Evolutionary conservation across 2,888 invertebrate genomes (phyloP), one percentile per base, ranked within the genome.

Genomic region (Temnothorax rugatulus): DNA sequence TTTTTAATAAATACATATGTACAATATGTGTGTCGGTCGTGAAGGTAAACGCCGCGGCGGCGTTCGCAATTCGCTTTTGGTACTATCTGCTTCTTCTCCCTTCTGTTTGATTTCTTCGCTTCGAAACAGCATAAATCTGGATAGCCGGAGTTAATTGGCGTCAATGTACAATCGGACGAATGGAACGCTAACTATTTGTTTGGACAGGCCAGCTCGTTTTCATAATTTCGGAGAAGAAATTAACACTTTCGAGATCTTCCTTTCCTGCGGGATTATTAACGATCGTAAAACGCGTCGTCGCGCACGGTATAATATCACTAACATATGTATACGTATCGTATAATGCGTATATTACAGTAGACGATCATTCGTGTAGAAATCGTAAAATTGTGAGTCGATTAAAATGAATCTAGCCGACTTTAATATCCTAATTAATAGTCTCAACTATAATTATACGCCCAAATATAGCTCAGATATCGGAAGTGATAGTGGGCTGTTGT

Each of bases 401-500:
- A 86, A 91, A 91, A 90, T 87, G 88, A 91, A 89, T 88, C 89
- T 87, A 90, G 86, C 84, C 89, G 90, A 90, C 87, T 85, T 85
- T 81, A 87, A 90, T 87, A 87, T 87, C 84, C 88, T 90, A 90
- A 84, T 88, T 88, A 89, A 91, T 90, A 91, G 77, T 64, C 88
- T 91, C 91, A 88, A 91, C 89, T 89, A 90, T 91, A 88, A 86
- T 81, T 81, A 81, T 89, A 91, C 84, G 88, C 87, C 90, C 89
- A 89, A 90, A 88, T 91, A 92, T 92, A 91, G 87, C 89, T 91
- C 89, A 87, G 85, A 88, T 90, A 91, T 92, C 91, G 91, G 91
- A 92, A 91, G 91, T 92, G 90, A 91, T 91, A 90, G 89, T 90
- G 92, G 91, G 89, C 90, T 92, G 91, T 93, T 94, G 93, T 92